Conservation (phyloP, 2,113 vertebrate genomes). For the Mirza zaza region DNA sequence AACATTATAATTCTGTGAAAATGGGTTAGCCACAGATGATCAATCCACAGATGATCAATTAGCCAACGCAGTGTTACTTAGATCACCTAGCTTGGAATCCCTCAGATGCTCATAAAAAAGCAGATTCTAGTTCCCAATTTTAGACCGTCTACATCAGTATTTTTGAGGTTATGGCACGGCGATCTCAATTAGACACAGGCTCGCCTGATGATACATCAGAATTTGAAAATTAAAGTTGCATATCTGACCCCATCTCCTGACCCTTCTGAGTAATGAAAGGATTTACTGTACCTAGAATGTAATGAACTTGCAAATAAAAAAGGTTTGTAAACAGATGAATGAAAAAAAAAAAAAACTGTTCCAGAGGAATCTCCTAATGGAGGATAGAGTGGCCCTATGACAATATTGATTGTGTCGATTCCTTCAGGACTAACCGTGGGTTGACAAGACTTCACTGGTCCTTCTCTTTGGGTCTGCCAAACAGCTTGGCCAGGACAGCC, state of each 20-base stretch:
- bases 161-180: accelerated
- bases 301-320: neutral
- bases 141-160: neutral
- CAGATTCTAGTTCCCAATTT: neutral
- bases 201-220: neutral
- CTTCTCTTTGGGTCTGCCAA: neutral
- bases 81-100: neutral
- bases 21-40: neutral
- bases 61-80: neutral
- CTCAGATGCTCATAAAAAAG: neutral
- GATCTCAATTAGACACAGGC: neutral
- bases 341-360: neutral
- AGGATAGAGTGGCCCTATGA: neutral
- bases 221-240: neutral
- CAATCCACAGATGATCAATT: too few relatives aligned
- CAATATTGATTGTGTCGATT: neutral
- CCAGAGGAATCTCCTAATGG: neutral
- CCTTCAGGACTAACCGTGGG: neutral
- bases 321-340: neutral
- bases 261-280: neutral
- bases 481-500: neutral
- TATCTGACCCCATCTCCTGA: neutral
- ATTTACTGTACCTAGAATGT: neutral
- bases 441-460: neutral
- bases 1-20: neutral